Evolutionary conservation across 2,888 invertebrate genomes (phyloP), one percentile per base, ranked within the genome.

Genomic region (Julus scandinavius): DNA sequence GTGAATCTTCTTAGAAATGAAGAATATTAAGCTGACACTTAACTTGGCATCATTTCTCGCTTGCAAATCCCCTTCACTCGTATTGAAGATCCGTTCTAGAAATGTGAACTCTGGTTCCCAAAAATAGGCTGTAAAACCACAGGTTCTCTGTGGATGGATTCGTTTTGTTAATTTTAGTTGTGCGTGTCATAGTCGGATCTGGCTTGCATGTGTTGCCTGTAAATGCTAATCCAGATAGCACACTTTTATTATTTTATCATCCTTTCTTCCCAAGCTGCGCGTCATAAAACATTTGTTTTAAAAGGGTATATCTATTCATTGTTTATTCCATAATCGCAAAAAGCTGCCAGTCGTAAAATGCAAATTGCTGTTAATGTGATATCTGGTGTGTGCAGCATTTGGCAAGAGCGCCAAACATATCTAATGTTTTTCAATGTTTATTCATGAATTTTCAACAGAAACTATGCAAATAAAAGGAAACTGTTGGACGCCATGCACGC

Each of bases 221-320:
- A 80, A 80, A 80, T 80, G 80, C 38, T 29, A 80, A 80, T 80
- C 38, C 80, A 80, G 80, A 38, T 29, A 80, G 80, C 80, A 80
- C 80, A 38, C 80, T 80, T 80, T 80, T 80, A 80, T 80, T 80
- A 80, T 80, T 80, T 80, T 80, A 80, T 80, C 80, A 80, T 80
- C 38, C 80, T 80, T 80, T 80, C 80, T 80, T 80, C 80, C 38
- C 80, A 80, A 20, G 80, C 80, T 20, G 80, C 13, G 29, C 38
- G 80, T 11, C 80, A 80, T 80, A 80, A 80, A 80, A 80, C 80
- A 80, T 80, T 80, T 80, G 80, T 80, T 80, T 80, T 38, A 80
- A 80, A 80, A 80, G 38, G 80, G 80, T 80, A 80, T 80, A 80
- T 80, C 29, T 72, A 72, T 29, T 80, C 80, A 80, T 80, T 80